Conservation (phyloP, 2,113 vertebrate species). For the Stictonetta naevosa region DNA sequence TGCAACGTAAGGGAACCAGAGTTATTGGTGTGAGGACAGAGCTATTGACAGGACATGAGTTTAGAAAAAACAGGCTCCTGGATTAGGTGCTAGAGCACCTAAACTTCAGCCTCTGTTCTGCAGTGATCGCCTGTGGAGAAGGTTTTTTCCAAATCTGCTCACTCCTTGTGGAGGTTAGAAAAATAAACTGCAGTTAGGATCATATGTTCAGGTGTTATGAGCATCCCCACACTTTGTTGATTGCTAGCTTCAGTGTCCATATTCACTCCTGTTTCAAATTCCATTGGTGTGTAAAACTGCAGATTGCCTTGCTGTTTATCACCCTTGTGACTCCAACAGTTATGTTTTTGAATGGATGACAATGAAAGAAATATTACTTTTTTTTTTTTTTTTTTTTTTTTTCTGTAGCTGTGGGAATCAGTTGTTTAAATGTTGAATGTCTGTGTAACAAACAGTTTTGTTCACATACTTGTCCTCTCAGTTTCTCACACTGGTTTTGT, state of each 20-base stretch:
- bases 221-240: not conserved
- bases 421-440: not conserved
- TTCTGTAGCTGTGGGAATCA: not conserved
- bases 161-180: not conserved
- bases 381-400: not conserved
- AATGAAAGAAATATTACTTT: not conserved
- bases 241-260: not conserved
- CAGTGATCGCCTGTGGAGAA: not conserved
- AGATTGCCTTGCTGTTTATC: not conserved
- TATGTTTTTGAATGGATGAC: not conserved
- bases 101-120: not conserved
- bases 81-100: not conserved
- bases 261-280: not conserved
- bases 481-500: not conserved
- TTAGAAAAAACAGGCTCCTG: not conserved
- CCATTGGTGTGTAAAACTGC: not conserved
- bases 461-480: not conserved
- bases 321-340: not conserved
- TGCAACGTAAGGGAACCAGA: not conserved
- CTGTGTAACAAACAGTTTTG: not conserved
- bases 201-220: not conserved
- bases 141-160: not conserved
- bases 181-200: fast-evolving
- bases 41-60: not conserved
- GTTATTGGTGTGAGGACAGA: not conserved